Evolutionary conservation across 2,797 vertebrate species (phyloP).

Genomic region (Tapera naevia): DNA sequence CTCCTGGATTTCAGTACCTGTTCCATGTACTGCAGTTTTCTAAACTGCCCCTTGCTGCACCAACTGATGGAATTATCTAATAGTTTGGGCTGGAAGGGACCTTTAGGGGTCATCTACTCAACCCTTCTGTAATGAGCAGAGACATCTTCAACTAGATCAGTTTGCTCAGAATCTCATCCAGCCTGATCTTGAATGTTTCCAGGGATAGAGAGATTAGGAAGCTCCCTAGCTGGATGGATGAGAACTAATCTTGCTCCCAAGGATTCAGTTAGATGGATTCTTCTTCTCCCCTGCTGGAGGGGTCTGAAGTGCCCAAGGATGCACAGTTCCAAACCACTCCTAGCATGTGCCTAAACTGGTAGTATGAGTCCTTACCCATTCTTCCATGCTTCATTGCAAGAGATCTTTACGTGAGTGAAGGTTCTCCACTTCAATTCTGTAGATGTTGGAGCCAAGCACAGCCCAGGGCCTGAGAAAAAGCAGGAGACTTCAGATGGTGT

Average conservation of each 20-base stretch:
- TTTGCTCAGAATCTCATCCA: too few relatives aligned
- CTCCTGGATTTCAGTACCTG: background rate
- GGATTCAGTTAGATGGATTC: background rate
- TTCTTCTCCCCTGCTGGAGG: background rate
- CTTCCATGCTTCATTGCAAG: background rate
- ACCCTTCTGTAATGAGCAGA: too few relatives aligned
- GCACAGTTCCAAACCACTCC: background rate
- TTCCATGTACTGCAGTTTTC: background rate
- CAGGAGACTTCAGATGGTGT: fast-evolving
- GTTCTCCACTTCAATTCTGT: background rate
- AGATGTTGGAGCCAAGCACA: background rate
- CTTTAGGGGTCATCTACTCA: too few relatives aligned
- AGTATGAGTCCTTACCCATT: background rate
- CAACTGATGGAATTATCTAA: background rate
- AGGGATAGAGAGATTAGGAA: background rate
- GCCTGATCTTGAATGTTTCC: too few relatives aligned
- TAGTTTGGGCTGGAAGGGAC: too few relatives aligned
- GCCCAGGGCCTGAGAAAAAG: background rate
- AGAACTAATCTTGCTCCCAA: background rate
- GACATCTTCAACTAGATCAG: too few relatives aligned
- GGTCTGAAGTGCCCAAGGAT: background rate
- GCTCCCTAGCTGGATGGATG: background rate
- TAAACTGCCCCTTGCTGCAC: background rate
- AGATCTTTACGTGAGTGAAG: background rate
- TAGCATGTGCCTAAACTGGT: background rate